A percentile compares a stretch with the other conserved stretches of the same genome.
phyloP scores from a whole-genome alignment of 37 sponge, comb jelly and placozoan genomes.

The Aplysina aerophoba region DNA sequence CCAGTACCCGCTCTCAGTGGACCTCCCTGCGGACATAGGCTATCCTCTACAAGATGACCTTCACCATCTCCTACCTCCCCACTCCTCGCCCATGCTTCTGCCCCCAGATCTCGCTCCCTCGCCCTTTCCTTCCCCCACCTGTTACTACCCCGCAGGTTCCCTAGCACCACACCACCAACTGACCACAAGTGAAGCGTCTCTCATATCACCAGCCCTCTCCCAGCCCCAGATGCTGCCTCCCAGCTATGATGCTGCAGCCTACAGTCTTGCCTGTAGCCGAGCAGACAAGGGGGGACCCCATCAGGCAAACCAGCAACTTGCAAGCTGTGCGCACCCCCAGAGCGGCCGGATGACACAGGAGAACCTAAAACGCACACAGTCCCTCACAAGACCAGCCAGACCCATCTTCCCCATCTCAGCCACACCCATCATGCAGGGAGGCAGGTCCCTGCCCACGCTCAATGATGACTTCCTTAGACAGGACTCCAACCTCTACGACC shows the following conservation, averaged over 20 bases:
- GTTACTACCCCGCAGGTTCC: no score
- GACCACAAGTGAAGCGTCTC: no score
- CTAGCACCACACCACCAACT: no score
- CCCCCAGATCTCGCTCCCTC: background rate
- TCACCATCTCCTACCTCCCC: background rate
- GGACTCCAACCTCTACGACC: background rate
- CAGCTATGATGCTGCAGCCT: background rate
- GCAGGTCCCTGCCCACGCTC: constrained; percentile 3
- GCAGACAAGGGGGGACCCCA: no score
- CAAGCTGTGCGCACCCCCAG: background rate
- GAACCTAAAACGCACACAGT: background rate
- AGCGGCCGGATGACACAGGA: background rate
- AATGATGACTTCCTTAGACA: background rate
- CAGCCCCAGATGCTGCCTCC: background rate
- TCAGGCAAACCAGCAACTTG: background rate
- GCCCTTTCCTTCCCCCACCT: no score
- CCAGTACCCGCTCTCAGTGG: background rate
- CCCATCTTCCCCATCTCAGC: constrained; percentile 26
- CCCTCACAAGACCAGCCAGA: background rate
- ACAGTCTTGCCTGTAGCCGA: no score
- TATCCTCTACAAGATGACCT: constrained; percentile 2
- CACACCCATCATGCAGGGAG: constrained; percentile 10
- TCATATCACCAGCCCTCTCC: no score
- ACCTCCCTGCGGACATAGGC: constrained; percentile 11
- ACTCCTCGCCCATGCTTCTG: constrained; percentile 5